Base-by-base conservation (phyloP, 2,888 invertebrate species). In the Netelia inedita region DNA sequence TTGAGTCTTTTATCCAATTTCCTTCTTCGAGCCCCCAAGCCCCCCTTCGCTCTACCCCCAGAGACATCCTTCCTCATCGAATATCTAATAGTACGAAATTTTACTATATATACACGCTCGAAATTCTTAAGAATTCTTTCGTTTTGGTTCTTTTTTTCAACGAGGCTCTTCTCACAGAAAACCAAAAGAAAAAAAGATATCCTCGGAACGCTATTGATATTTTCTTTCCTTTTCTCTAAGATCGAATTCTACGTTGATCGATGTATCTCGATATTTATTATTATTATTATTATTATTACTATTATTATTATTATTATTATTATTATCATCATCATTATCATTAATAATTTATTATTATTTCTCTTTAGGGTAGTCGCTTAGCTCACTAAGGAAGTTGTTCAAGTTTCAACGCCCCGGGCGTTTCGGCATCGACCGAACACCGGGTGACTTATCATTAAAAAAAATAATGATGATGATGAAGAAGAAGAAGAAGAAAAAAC, bases 391-490 rank as follows among this genome's bases (percentile, higher is more conserved):
- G 86, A 91, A 86, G 88, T 91, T 92, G 91, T 93, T 93, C 92
- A 92, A 92, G 92, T 92, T 93, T 92, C 90, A 74, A 89, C 87
- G 86, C 89, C 87, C 87, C 85, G 73, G 85, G 79, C 86, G 86
- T 86, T 86, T 84, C 87, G 79, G 68, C 63, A 50, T 28, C 43
- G 66, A 61, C 53, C 55, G 74, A 75, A 71, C 61, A 41, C 65
- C 41, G 55, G 55, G 63, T 63, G 57, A 66, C 65, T 68, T 19
- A 63, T 21, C 6, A 50, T 68, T 79, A 89, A 86, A 88, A 83
- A 79, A 79, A 88, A 86, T n/a, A n/a, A n/a, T n/a, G 35, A 35
- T 35, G 35, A 35, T 6, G 35, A 35, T 6, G 35, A 35, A 35
- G 35, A 82, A 88, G 85, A 88, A 84, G 66, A 79, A 41, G 88